phyloP scores from a whole-genome alignment of 1,140 invertebrate genomes.

The Ganaspis sp. region DNA sequence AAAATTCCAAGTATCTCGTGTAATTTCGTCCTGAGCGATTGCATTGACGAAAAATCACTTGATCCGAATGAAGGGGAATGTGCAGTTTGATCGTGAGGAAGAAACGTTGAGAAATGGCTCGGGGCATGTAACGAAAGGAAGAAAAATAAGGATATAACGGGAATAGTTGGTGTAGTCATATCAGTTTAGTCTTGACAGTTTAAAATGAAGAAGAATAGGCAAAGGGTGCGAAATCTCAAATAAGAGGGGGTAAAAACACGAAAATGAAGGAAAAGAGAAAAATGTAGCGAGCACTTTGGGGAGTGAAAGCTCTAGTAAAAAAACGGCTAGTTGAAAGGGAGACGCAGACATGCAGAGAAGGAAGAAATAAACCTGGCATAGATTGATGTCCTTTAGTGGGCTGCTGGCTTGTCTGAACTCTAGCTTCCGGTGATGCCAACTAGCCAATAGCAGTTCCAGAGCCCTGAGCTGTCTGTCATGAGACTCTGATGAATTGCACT shows the following conservation, averaged over 20 bases:
- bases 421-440: constrained; percentile 37
- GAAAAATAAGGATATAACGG: background rate
- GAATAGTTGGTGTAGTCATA: background rate
- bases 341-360: constrained; percentile 33
- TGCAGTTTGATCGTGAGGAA: background rate
- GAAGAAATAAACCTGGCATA: constrained; percentile 55
- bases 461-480: constrained; percentile 50
- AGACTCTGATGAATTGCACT: constrained; percentile 57
- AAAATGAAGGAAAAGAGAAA: constrained; percentile 12
- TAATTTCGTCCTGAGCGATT: constrained; percentile 1
- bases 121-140: background rate
- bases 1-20: background rate
- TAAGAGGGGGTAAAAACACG: background rate
- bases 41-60: background rate
- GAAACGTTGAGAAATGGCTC: background rate
- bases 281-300: constrained; percentile 11
- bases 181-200: background rate
- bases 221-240: background rate
- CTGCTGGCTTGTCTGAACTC: constrained; percentile 49
- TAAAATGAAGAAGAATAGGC: constrained; percentile 9
- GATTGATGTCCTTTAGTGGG: constrained; percentile 60
- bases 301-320: background rate
- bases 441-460: constrained; percentile 50
- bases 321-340: background rate
- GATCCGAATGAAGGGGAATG: background rate